Percentiles rank a stretch among this genome's conserved stretches.
Evolutionary conservation across 1,140 invertebrate genomes (phyloP).

Genomic region (Trachelipus rathkii): DNA sequence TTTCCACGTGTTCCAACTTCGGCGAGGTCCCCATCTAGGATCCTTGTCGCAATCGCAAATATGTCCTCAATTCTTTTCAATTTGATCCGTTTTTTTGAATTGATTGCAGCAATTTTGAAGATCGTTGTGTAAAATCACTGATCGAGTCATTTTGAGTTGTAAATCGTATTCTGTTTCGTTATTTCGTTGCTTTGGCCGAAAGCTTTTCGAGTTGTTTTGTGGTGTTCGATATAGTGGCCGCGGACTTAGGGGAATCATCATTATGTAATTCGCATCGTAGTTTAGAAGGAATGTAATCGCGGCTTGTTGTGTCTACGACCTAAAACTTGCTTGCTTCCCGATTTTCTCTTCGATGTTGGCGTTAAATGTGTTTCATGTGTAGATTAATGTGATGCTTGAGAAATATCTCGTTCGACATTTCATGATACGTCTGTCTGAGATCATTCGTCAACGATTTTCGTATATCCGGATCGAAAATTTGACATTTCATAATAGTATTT

Average conservation of each 20-base stretch:
- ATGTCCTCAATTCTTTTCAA: conserved; percentile 36
- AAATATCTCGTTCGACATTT: too few relatives aligned
- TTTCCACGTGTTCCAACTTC: too few relatives aligned
- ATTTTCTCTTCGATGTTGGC: too few relatives aligned
- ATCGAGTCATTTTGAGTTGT: conserved; percentile 37
- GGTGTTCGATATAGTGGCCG: conserved; percentile 36
- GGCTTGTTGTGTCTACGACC: too few relatives aligned
- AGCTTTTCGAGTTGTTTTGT: conserved; percentile 37
- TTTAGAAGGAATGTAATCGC: too few relatives aligned
- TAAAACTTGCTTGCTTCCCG: too few relatives aligned
- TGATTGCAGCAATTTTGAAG: conserved; percentile 35
- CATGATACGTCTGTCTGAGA: conserved; percentile 43
- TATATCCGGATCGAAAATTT: conserved; percentile 37
- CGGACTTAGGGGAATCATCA: too few relatives aligned
- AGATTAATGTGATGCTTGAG: too few relatives aligned
- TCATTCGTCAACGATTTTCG: conserved; percentile 42
- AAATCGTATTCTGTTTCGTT: conserved; percentile 40
- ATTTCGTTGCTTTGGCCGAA: neutral
- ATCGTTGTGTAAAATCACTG: conserved; percentile 27
- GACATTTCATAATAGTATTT: conserved; percentile 35
- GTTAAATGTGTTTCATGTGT: too few relatives aligned
- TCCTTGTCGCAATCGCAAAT: conserved; percentile 42
- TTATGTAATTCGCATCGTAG: too few relatives aligned
- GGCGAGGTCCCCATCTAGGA: conserved; percentile 37
- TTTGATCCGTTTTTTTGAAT: conserved; percentile 40